Conservation (phyloP, 2,888 invertebrate genomes). For the Lasioglossum marginatum region DNA sequence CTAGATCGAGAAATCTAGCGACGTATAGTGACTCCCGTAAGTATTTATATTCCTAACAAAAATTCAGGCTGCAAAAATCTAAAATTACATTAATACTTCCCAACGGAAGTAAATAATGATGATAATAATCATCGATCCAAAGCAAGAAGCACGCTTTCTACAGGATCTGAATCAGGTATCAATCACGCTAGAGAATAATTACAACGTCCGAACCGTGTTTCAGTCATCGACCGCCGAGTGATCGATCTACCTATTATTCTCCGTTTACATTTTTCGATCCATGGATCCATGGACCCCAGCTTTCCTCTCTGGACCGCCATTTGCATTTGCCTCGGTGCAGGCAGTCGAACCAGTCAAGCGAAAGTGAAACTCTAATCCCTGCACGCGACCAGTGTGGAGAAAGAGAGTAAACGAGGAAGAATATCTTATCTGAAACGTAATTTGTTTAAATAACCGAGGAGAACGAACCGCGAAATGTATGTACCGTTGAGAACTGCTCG, state of each 20-base stretch:
- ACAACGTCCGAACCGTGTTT: not conserved
- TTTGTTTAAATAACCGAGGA: conserved; percentile 25
- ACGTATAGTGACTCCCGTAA: no score
- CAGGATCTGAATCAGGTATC: not conserved
- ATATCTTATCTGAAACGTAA: conserved; percentile 31
- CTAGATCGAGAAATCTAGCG: no score
- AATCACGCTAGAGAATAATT: not conserved
- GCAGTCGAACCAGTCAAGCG: conserved; percentile 70
- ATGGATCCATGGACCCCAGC: no score
- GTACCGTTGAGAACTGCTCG: not conserved
- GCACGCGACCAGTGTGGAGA: conserved; percentile 60
- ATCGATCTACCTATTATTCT: not conserved
- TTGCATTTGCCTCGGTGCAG: conserved; percentile 38
- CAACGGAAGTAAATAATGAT: not conserved
- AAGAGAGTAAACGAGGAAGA: conserved; percentile 18
- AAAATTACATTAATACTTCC: not conserved
- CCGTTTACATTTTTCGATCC: not conserved
- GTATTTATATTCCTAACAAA: not conserved
- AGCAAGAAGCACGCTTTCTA: not conserved
- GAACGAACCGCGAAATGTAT: not conserved
- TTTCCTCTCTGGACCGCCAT: conserved; percentile 22
- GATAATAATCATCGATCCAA: not conserved
- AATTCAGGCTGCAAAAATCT: not conserved
- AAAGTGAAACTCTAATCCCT: conserved; percentile 77
- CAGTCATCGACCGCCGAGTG: not conserved